phyloP scores from a whole-genome alignment of 2,888 invertebrate genomes.

The Drosophila lacicola region DNA sequence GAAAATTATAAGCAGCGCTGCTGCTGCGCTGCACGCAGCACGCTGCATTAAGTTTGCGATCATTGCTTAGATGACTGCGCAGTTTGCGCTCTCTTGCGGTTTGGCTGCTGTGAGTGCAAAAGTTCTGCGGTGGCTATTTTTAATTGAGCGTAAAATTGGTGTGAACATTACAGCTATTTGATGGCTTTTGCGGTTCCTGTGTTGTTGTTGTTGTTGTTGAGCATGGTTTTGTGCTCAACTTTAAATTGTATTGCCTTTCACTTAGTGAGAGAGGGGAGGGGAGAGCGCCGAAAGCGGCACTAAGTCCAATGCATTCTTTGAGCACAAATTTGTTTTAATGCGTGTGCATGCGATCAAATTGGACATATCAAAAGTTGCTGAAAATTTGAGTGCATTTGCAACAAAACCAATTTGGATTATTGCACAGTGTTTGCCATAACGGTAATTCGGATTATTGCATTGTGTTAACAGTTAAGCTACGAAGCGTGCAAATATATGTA shows the following conservation, averaged over 20 bases:
- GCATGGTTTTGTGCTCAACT: constrained; percentile 3
- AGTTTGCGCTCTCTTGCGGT: constrained; percentile 29
- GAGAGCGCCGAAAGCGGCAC: not conserved
- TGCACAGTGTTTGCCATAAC: constrained; percentile 15
- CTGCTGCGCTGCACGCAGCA: constrained; percentile 11
- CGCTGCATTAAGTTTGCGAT: constrained; percentile 42
- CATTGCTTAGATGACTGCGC: constrained; percentile 50
- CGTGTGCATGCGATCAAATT: constrained; percentile 2
- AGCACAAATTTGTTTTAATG: constrained; percentile 4
- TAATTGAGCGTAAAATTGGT: constrained; percentile 62
- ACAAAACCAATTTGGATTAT: constrained; percentile 33
- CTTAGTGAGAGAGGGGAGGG: not conserved
- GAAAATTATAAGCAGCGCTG: constrained; percentile 22
- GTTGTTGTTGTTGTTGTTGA: constrained; percentile 3
- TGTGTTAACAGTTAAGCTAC: constrained; percentile 4
- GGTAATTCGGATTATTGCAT: constrained; percentile 5
- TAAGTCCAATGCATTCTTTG: not conserved
- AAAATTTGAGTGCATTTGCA: constrained; percentile 1
- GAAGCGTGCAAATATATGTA: constrained; percentile 1
- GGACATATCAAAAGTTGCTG: not conserved
- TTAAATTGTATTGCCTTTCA: too few species aligned
- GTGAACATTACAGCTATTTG: constrained; percentile 47
- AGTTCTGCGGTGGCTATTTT: constrained; percentile 40
- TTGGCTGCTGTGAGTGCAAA: constrained; percentile 11
- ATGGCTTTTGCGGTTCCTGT: constrained; percentile 14